phyloP scores from a whole-genome alignment of 2,797 vertebrate species.

The Podarcis siculus region DNA sequence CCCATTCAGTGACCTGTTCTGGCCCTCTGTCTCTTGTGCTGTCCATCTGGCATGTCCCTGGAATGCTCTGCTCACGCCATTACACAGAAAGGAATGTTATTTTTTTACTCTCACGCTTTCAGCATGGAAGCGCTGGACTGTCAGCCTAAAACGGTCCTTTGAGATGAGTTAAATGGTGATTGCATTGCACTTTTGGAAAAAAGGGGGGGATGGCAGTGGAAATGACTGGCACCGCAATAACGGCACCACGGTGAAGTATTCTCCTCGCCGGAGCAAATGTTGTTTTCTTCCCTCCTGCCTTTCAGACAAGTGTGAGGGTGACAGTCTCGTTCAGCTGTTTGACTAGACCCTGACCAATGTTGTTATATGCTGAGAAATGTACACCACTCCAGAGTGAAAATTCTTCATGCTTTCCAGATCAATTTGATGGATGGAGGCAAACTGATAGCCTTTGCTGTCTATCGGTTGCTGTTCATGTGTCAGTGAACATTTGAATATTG shows the following conservation, averaged over 20 bases:
- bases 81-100: background rate
- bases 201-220: background rate
- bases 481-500: constrained; percentile 25
- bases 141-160: background rate
- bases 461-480: constrained; percentile 36
- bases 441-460: constrained; percentile 25
- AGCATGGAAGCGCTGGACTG: background rate
- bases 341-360: background rate
- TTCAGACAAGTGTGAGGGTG: background rate
- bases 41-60: background rate
- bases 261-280: background rate
- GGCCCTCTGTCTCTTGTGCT: background rate
- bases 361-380: constrained; percentile 33
- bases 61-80: background rate
- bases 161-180: constrained; percentile 31
- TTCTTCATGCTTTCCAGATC: constrained; percentile 37
- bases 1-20: background rate
- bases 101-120: constrained; percentile 5
- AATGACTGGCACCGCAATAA: background rate
- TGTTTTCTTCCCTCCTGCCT: background rate
- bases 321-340: constrained; percentile 11
- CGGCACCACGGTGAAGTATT: background rate
- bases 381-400: constrained; percentile 28
- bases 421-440: constrained; percentile 40
- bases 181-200: background rate